Conservation (phyloP, 2,888 invertebrate species). For the Pilophorus perplexus region DNA sequence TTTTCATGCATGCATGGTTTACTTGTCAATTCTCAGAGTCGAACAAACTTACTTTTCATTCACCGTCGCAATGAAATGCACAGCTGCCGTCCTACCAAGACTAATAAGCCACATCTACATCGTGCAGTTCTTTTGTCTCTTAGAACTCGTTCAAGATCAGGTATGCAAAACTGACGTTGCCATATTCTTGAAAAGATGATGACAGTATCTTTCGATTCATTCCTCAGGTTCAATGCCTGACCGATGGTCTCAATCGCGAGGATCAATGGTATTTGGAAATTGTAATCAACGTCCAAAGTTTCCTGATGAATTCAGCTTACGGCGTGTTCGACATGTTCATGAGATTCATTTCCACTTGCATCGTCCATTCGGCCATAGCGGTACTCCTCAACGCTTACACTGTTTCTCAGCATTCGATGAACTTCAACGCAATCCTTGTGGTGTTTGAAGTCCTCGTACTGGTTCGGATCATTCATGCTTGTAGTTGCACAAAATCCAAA, state of each 20-base stretch:
- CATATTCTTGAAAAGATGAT: no score
- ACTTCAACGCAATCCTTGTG: neutral
- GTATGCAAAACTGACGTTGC: no score
- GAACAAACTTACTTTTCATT: no score
- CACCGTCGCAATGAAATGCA: no score
- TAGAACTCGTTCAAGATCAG: neutral
- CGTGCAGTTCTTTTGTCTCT: neutral
- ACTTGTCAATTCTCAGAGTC: no score
- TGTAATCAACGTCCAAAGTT: neutral
- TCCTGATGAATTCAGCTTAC: neutral
- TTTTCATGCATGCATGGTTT: no score
- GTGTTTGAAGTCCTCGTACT: neutral
- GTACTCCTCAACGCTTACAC: neutral
- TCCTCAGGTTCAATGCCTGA: neutral
- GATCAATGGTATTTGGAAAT: neutral
- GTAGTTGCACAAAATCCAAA: neutral
- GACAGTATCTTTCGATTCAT: no score
- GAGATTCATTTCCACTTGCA: neutral
- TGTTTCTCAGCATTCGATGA: neutral
- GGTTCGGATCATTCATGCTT: neutral
- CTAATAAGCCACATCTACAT: neutral
- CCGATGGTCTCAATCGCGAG: neutral
- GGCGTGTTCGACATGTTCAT: neutral
- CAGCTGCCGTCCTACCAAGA: no score
- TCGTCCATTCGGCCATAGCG: neutral